These are phyloP conservation scores for Bursaphelenchus okinawaensis DNA, from an alignment of 2,888 invertebrate species.

Conservation along the genomic window DNA sequence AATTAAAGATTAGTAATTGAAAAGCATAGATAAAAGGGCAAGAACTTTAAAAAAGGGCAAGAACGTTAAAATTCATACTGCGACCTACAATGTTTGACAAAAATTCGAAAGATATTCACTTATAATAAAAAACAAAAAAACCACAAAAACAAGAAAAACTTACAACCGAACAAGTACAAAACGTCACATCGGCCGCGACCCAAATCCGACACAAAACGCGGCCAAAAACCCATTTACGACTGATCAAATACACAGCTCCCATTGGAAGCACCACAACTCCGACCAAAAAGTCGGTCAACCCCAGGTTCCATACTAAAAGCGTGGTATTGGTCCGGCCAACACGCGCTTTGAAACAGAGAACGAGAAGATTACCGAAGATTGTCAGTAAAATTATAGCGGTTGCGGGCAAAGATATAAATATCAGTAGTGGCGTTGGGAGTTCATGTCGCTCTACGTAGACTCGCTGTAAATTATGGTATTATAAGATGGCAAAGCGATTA, in stretches of 20 bases:
- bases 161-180: slow-evolving; percentile 64
- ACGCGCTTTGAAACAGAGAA: slow-evolving; percentile 57
- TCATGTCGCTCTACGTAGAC: background rate
- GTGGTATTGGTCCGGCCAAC: slow-evolving; percentile 58
- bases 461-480: background rate
- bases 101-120: no score
- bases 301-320: slow-evolving; percentile 58
- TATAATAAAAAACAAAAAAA: no score
- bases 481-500: no score
- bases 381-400: slow-evolving; percentile 55
- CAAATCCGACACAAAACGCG: slow-evolving; percentile 64
- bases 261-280: slow-evolving; percentile 57
- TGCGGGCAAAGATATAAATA: slow-evolving; percentile 48
- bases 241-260: slow-evolving; percentile 51
- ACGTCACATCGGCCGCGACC: slow-evolving; percentile 65
- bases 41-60: no score
- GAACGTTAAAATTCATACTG: no score
- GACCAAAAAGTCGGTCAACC: slow-evolving; percentile 57
- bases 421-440: slow-evolving; percentile 14
- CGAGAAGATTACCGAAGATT: slow-evolving; percentile 55
- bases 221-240: slow-evolving; percentile 61
- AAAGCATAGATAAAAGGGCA: no score
- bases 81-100: no score
- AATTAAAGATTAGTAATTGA: no score
- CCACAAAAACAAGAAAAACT: slow-evolving; percentile 15